Evolutionary conservation across 2,888 invertebrate genomes (phyloP).

Genomic region (Aphidius colemani): DNA sequence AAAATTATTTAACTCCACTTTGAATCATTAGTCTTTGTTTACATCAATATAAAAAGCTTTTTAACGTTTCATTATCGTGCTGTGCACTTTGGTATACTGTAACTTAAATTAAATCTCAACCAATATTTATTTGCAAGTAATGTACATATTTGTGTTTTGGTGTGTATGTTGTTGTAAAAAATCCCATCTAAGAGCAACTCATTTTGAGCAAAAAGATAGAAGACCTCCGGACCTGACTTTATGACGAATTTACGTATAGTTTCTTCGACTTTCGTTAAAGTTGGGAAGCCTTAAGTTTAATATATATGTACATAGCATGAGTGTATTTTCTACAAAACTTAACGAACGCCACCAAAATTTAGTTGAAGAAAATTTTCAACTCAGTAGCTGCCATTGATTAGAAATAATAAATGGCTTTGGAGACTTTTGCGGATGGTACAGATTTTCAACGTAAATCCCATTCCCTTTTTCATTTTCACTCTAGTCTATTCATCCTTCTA

Average conservation of each 20-base stretch:
- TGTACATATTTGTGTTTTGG: background rate
- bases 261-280: slow-evolving; percentile 22
- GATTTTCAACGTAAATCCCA: background rate
- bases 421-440: background rate
- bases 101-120: too few species aligned
- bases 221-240: slow-evolving; percentile 21
- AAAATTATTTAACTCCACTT: too few species aligned
- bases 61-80: too few species aligned
- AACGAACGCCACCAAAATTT: slow-evolving; percentile 22
- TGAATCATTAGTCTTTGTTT: background rate
- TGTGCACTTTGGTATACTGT: too few species aligned
- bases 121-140: too few species aligned
- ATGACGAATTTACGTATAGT: slow-evolving; percentile 35
- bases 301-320: background rate
- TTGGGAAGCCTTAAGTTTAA: background rate
- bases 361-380: slow-evolving; percentile 4
- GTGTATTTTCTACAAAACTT: slow-evolving; percentile 29
- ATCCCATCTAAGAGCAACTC: slow-evolving; percentile 11
- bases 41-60: slow-evolving; percentile 1
- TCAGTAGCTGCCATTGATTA: slow-evolving; percentile 33
- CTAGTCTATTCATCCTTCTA: slow-evolving; percentile 11
- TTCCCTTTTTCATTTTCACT: background rate
- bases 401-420: slow-evolving; percentile 34
- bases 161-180: slow-evolving; percentile 19
- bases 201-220: slow-evolving; percentile 18